Evolutionary conservation across 2,888 invertebrate genomes (phyloP).

Genomic region (Agrypnus murinus): DNA sequence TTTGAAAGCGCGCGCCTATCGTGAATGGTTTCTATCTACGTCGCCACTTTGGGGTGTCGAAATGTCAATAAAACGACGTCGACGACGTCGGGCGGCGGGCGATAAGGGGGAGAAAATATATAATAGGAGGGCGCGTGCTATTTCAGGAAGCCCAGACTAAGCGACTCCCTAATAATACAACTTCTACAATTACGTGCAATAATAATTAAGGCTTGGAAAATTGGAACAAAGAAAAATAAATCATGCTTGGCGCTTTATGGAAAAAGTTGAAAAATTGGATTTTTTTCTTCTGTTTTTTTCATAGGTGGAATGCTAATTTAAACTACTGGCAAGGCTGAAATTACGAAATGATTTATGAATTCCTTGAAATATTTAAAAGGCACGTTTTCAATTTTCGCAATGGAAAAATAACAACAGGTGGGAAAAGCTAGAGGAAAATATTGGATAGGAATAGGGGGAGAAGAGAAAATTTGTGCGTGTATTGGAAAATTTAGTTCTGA

Average conservation of each 20-base stretch:
- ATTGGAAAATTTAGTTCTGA: too few species aligned
- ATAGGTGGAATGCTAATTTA: too few species aligned
- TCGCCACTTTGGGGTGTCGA: constrained; percentile 48
- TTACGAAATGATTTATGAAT: too few species aligned
- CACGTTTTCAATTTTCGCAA: constrained; percentile 9
- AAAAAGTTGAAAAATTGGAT: too few species aligned
- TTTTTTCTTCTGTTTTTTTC: too few species aligned
- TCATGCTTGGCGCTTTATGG: too few species aligned
- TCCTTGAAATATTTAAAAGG: background rate
- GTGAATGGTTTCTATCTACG: constrained; percentile 28
- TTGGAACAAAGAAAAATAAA: too few species aligned
- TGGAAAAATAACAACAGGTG: background rate
- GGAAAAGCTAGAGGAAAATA: background rate
- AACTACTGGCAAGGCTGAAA: too few species aligned
- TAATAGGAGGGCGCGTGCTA: constrained; percentile 29
- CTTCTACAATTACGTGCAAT: constrained; percentile 1
- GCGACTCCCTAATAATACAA: constrained; percentile 1
- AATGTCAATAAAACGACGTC: constrained; percentile 46
- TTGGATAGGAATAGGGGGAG: too few species aligned
- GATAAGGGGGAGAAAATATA: constrained; percentile 26
- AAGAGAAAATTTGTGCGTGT: too few species aligned
- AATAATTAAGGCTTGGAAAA: too few species aligned
- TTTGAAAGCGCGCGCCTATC: constrained; percentile 3
- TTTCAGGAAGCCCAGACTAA: constrained; percentile 26
- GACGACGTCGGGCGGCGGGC: constrained; percentile 21